Conservation (phyloP, 2,888 invertebrate genomes). For the Eupsilia transversa region DNA sequence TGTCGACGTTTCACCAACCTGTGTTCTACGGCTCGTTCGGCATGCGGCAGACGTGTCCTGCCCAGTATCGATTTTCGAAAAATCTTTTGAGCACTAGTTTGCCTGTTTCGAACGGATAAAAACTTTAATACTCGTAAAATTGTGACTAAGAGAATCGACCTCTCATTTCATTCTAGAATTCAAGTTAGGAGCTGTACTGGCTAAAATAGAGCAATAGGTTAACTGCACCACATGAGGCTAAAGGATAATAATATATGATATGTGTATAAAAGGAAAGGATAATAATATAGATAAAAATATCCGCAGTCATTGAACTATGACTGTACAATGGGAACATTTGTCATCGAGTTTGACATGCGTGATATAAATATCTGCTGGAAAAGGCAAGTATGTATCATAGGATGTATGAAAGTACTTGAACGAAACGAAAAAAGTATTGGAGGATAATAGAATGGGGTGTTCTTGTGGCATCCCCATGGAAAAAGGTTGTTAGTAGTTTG, state of each 20-base stretch:
- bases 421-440: not conserved
- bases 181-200: not conserved
- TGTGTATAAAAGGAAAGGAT: no score
- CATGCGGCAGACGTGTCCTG: not conserved
- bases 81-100: not conserved
- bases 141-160: no score
- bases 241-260: slow-evolving; percentile 51
- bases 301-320: slow-evolving; percentile 54
- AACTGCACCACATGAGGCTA: slow-evolving; percentile 18
- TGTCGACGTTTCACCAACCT: no score
- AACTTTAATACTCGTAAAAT: not conserved
- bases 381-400: not conserved
- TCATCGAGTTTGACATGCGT: slow-evolving; percentile 19
- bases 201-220: slow-evolving; percentile 50
- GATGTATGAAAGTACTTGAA: not conserved
- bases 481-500: not conserved
- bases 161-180: not conserved
- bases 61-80: not conserved
- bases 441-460: not conserved
- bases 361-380: not conserved
- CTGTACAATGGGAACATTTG: slow-evolving; percentile 40
- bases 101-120: not conserved
- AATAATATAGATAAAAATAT: slow-evolving; percentile 45
- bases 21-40: not conserved
- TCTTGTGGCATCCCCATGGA: not conserved